phyloP scores from a whole-genome alignment of 2,113 vertebrate species.

The Propithecus coquereli region DNA sequence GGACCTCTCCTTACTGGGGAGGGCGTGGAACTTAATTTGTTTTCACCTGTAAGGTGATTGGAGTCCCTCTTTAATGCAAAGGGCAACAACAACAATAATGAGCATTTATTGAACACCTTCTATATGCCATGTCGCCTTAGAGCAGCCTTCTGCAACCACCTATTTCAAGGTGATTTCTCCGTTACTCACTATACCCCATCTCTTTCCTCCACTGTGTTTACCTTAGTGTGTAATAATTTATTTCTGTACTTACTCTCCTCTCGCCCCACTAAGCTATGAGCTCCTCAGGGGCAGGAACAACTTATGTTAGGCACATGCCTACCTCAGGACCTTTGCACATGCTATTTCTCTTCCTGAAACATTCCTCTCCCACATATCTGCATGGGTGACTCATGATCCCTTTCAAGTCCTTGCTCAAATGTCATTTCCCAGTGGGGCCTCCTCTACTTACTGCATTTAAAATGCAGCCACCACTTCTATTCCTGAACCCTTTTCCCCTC shows the following conservation, averaged over 20 bases:
- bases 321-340: not conserved
- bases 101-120: not conserved
- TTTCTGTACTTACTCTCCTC: not conserved
- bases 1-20: not conserved
- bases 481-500: too few species aligned
- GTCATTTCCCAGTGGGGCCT: not conserved
- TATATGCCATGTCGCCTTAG: not conserved
- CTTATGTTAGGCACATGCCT: not conserved
- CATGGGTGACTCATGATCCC: not conserved
- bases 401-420: not conserved
- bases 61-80: not conserved
- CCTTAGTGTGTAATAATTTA: too few species aligned
- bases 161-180: not conserved
- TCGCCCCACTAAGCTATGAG: too few species aligned
- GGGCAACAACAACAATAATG: not conserved
- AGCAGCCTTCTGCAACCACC: not conserved
- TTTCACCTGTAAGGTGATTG: not conserved
- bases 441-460: not conserved
- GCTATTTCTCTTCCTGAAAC: not conserved
- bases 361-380: not conserved
- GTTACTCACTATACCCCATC: not conserved
- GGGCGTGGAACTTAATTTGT: not conserved
- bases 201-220: not conserved
- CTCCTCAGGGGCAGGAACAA: fast-evolving
- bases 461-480: too few species aligned